These are phyloP conservation scores for Phylloscopus trochiloides DNA, from an alignment of 2,113 vertebrate species.

Conservation along the genomic window DNA sequence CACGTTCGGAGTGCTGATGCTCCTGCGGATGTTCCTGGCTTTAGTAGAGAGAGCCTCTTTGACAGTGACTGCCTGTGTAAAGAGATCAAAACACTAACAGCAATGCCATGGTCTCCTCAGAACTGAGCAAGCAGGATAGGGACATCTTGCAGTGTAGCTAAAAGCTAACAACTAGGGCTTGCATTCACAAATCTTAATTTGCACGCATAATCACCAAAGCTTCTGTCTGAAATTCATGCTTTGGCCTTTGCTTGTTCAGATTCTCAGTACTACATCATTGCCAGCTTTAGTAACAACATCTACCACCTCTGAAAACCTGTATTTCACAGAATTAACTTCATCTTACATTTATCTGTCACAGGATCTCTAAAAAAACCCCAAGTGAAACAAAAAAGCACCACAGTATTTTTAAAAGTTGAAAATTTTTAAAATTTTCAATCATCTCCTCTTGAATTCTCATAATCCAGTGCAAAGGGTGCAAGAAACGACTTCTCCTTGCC, in stretches of 20 bases:
- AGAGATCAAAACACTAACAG: background rate
- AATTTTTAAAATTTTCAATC: background rate
- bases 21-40: conserved; percentile 88
- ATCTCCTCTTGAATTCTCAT: background rate
- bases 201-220: background rate
- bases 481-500: conserved; percentile 58
- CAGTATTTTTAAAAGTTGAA: background rate
- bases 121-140: background rate
- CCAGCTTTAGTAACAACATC: background rate
- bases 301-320: background rate
- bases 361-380: fast-evolving
- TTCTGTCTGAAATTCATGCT: background rate
- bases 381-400: background rate
- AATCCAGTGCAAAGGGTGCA: background rate
- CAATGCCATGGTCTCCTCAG: background rate
- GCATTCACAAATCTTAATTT: background rate
- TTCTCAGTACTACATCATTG: background rate
- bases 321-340: background rate
- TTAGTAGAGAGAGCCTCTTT: conserved; percentile 90
- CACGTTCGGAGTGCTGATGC: conserved; percentile 92
- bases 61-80: conserved; percentile 86
- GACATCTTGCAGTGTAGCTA: background rate
- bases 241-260: background rate
- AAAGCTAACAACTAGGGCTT: background rate
- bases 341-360: background rate